Evolutionary conservation across 2,888 invertebrate genomes (phyloP), one percentile per base, ranked within the genome.

Genomic region (Hedya salicella): DNA sequence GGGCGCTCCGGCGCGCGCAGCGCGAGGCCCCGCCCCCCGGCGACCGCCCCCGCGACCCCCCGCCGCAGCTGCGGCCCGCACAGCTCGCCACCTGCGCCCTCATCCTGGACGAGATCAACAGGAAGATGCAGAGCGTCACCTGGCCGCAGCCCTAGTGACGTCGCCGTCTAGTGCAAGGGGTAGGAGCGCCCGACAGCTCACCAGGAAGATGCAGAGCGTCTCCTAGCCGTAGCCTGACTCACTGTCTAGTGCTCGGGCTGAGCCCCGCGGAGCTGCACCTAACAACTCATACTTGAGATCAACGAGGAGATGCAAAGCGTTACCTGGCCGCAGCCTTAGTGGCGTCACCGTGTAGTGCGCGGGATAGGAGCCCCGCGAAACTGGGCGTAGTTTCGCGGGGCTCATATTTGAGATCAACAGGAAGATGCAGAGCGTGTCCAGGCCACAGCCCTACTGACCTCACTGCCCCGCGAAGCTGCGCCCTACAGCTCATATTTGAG

Each of bases 401-500:
- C 92, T 96, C 14, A 96, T 97, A 70, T 89, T 97, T 36, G 97
- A 97, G 86, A 93, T 97, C 62, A 97, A 97, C 81, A 92, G 96
- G 64, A 97, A 97, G 86, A 94, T 96, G 92, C 88, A 93, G 21
- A 88, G 94, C 1, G 95, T 96, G 25, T 95, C 25, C 1, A 25
- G 25, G 25, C 25, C 4, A 5, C 6, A 25, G 25, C 6, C n/a
- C n/a, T n/a, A n/a, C n/a, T n/a, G n/a, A n/a, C n/a, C n/a, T n/a
- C n/a, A n/a, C n/a, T n/a, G n/a, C n/a, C n/a, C n/a, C n/a, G n/a
- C n/a, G n/a, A n/a, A n/a, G n/a, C n/a, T n/a, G n/a, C n/a, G n/a
- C n/a, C n/a, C n/a, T n/a, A n/a, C n/a, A n/a, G n/a, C n/a, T n/a
- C n/a, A n/a, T n/a, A n/a, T n/a, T n/a, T n/a, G n/a, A n/a, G n/a